These are phyloP conservation scores for Miniopterus natalensis DNA, from an alignment of 2,113 vertebrate species.

Conservation along the genomic window DNA sequence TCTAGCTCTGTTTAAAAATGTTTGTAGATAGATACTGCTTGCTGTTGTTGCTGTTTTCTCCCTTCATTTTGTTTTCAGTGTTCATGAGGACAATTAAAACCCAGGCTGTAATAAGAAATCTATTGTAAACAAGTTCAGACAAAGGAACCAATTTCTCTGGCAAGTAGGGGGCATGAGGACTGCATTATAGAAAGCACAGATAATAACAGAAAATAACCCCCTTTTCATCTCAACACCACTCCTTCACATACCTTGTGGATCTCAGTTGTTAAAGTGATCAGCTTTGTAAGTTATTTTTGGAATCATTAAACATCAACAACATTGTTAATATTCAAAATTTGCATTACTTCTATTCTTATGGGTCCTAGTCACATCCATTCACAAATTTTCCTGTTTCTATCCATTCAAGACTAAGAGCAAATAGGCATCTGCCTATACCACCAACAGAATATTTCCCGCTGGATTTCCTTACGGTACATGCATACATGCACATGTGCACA, in stretches of 20 bases:
- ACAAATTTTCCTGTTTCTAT: not conserved
- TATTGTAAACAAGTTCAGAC: slow-evolving; percentile 81
- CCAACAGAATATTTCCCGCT: not conserved
- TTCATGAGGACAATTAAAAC: slow-evolving; percentile 75
- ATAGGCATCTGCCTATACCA: not conserved
- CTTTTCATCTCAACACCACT: not conserved
- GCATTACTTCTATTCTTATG: not conserved
- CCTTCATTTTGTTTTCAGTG: slow-evolving; percentile 74
- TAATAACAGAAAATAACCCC: slow-evolving; percentile 10
- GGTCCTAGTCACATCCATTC: not conserved
- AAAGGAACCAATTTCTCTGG: slow-evolving; percentile 76
- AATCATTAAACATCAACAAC: not conserved
- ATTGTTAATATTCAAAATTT: slow-evolving; percentile 21
- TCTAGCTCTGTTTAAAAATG: slow-evolving; percentile 56
- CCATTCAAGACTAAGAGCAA: not conserved
- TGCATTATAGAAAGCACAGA: not conserved
- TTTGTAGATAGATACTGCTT: slow-evolving; percentile 44
- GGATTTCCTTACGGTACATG: not conserved
- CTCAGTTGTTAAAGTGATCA: not conserved
- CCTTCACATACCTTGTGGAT: not conserved
- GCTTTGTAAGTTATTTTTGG: not conserved
- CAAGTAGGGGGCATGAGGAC: slow-evolving; percentile 44
- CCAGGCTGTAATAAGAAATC: slow-evolving; percentile 74
- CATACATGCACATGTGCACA: not conserved
- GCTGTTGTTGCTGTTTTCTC: slow-evolving; percentile 34